Evolutionary conservation across 2,888 invertebrate species (phyloP), one percentile per base, ranked within the genome.

Genomic region (Chymomyza fuscimana): DNA sequence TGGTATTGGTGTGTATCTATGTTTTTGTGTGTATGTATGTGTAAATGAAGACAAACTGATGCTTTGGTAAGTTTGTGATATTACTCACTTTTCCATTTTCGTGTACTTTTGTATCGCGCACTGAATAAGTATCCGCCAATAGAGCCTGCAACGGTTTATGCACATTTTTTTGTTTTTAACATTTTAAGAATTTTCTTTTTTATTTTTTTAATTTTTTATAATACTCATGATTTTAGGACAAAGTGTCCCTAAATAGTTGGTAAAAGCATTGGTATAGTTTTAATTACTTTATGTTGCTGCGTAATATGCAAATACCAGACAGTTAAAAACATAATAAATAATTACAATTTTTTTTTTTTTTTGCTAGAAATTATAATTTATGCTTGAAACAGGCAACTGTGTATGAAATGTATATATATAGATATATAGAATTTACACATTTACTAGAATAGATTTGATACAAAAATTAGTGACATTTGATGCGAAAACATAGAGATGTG

Each of bases 31-130:
- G 46, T 62, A 54, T 72, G 59, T 63, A 74, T 4, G 19, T 63
- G 54, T 68, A 58, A 36, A 36, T 60, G 32, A 36, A 5, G n/a
- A 32, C 46, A 62, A 62, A 62, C 36, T 58, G 22, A 61, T 76
- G 9, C 65, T n/a, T 61, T 62, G 22, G 36, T 9, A 62, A 19
- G 32, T 32, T 36, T 72, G 74, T 74, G 80, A 83, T 77, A 77
- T 81, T 91, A 92, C 93, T 92, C 89, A 97, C 96, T 94, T 96
- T 96, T 73, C 97, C 97, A 92, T 97, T 97, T 93, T 96, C 96
- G 93, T 96, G 96, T 77, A 97, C 96, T 89, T 95, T 92, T 75
- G 93, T 93, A 75, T 93, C 93, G 82, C 93, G 92, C 77, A 93
- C 91, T 73, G 93, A 93, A 90, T 93, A 94, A 81, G 93, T 93